These are phyloP conservation scores for Brachystomella parvula DNA, from an alignment of 1,140 invertebrate genomes.

Conservation along the genomic window DNA sequence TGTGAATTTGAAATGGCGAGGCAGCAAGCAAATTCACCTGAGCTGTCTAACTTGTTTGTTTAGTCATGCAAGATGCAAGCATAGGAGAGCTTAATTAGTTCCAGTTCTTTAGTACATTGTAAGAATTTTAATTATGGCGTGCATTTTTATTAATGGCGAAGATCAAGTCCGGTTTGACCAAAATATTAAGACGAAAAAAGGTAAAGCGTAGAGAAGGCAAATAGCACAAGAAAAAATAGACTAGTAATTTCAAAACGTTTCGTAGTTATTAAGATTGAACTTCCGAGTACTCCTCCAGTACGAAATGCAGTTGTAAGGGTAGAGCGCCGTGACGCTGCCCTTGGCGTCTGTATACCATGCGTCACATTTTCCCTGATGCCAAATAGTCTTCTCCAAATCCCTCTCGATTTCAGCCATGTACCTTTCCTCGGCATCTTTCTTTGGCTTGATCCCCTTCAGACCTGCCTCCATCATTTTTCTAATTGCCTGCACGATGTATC, in stretches of 20 bases:
- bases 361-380: not conserved
- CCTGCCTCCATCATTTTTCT: constrained; percentile 10
- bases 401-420: not conserved
- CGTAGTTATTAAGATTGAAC: not conserved
- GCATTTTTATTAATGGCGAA: too few relatives aligned
- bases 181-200: too few relatives aligned
- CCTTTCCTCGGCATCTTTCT: not conserved
- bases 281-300: not conserved
- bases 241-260: too few relatives aligned
- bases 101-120: too few relatives aligned
- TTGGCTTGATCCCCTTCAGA: not conserved
- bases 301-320: not conserved
- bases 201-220: too few relatives aligned
- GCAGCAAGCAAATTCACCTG: not conserved
- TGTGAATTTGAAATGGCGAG: too few relatives aligned
- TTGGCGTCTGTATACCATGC: not conserved
- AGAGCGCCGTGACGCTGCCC: too few relatives aligned
- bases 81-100: not conserved
- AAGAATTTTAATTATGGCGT: too few relatives aligned
- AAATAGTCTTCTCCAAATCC: not conserved
- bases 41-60: not conserved
- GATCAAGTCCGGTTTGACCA: too few relatives aligned
- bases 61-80: not conserved
- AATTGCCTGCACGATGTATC: constrained; percentile 11
- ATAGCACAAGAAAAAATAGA: too few relatives aligned